Conservation (phyloP, 2,113 vertebrate species). For the Orycteropus afer region DNA sequence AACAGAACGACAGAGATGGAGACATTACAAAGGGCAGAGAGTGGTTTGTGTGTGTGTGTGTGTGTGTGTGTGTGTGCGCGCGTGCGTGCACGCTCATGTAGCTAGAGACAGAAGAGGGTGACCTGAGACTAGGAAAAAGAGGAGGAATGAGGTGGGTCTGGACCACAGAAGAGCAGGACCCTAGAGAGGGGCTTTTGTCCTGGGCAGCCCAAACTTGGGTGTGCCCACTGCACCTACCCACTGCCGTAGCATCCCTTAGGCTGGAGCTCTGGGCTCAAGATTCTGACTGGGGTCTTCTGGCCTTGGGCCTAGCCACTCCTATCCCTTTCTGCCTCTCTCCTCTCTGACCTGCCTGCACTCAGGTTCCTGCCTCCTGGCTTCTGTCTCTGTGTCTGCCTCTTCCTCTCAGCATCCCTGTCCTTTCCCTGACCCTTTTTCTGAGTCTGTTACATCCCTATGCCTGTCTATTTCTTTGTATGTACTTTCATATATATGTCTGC, state of each 20-base stretch:
- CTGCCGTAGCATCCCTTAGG: background rate
- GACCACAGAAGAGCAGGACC: background rate
- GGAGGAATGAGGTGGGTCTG: too few species aligned
- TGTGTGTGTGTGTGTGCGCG: background rate
- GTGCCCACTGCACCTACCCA: background rate
- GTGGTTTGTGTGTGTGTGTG: background rate
- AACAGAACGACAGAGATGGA: background rate
- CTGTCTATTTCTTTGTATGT: background rate
- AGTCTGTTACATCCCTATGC: conserved; percentile 30
- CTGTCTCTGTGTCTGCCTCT: background rate
- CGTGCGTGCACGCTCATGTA: background rate
- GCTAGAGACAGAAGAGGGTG: background rate
- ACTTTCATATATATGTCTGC: background rate
- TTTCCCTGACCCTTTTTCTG: background rate
- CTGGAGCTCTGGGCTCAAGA: background rate
- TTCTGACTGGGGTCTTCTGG: conserved; percentile 29
- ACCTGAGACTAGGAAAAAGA: background rate
- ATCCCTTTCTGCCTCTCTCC: background rate
- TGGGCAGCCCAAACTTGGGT: background rate
- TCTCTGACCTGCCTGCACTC: background rate
- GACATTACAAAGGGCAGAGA: conserved; percentile 4
- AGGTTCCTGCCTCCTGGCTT: background rate
- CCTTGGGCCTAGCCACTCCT: background rate
- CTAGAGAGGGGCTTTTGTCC: background rate
- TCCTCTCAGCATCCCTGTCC: background rate